phyloP scores from a whole-genome alignment of 2,797 vertebrate genomes.

The Podargus strigoides region DNA sequence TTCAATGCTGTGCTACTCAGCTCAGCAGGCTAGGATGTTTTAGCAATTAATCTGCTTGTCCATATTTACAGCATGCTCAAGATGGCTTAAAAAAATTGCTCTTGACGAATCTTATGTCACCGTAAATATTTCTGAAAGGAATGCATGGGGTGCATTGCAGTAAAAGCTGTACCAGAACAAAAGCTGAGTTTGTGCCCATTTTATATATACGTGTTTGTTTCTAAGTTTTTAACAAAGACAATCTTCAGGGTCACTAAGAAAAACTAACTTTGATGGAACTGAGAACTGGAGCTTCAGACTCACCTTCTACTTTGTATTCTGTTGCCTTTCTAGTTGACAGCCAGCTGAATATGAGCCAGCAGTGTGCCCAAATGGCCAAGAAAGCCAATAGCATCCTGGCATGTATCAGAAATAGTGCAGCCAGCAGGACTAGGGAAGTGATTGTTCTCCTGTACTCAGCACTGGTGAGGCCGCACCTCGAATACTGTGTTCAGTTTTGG shows the following conservation, averaged over 20 bases:
- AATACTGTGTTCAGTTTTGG: no score
- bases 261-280: background rate
- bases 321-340: no score
- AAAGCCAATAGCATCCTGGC: no score
- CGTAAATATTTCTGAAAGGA: background rate
- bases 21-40: background rate
- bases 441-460: no score
- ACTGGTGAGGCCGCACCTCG: no score
- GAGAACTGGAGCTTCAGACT: conserved; percentile 13
- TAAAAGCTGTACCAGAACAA: background rate
- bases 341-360: no score
- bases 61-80: background rate
- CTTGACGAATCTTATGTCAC: background rate
- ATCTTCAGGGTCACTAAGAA: background rate
- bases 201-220: no score
- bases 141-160: rapidly evolving
- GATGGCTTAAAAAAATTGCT: background rate
- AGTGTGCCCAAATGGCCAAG: no score
- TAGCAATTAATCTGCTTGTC: background rate
- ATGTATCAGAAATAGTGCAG: no score
- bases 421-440: no score
- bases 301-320: conserved; percentile 82
- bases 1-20: background rate
- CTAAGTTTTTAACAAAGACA: background rate
- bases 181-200: background rate